Base-by-base conservation (phyloP, 1,140 invertebrate species). In the Rhyacophila brunnea region DNA sequence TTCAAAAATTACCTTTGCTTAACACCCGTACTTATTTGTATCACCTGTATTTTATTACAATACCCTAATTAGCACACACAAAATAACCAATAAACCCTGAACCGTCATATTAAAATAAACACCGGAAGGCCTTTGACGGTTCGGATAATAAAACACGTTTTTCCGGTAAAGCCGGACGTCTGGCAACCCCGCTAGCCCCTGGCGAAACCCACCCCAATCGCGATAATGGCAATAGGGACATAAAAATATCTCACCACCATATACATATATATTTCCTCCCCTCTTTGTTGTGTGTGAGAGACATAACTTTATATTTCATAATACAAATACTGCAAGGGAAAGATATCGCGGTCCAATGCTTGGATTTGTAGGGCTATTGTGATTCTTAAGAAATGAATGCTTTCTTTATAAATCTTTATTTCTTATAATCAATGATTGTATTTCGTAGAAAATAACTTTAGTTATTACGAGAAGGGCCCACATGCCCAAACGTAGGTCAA, bases 291-390 rank as follows among this genome's bases (percentile, higher is more conserved):
- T 54, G 28, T 54, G 43, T 54, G 42, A 38, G 28, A 32, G 13
- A 45, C 51, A 54, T 45, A 54, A 54, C 51, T 54, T 54, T 54
- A 54, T 54, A 54, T 54, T 54, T 18, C 28, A n/a, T 45, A 44
- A 32, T 32, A 32, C 51, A 44, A 54, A 54, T 54, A 54, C 51
- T 45, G 40, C 15, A 20, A 14, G 49, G 36, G 19, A 52, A 36
- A 52, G 49, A 52, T 52, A 52, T 52, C 18, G 17, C 20, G 49
- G 35, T 23, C 40, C 38, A 18, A 11, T 23, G 36, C 14, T n/a
- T 52, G 17, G 49, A 52, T 52, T 40, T 36, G 10, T 42, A 36
- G 47, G 47, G 47, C 36, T 40, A 40, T 40, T 40, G 38, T 40
- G 38, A n/a, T 11, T 40, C 11, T 40, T n/a, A 13, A 4, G 11